Evolutionary conservation across 2,113 vertebrate species (phyloP).

Genomic region (Oryzias woworae): DNA sequence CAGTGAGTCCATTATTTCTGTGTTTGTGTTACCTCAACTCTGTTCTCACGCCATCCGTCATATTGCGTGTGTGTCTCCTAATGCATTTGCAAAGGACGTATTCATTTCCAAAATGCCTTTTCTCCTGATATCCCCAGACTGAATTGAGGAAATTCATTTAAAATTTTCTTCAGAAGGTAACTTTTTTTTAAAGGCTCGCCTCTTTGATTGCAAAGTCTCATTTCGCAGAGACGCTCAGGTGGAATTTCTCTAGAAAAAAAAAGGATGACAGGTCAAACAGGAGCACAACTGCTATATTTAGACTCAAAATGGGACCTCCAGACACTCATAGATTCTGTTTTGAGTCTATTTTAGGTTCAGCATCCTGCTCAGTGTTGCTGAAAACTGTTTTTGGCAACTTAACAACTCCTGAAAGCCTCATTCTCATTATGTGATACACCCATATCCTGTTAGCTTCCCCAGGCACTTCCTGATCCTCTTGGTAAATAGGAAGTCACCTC

Average conservation of each 20-base stretch:
- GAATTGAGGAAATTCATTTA: constrained; percentile 41
- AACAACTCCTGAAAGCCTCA: constrained; percentile 53
- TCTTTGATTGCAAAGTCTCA: constrained; percentile 6
- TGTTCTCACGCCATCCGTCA: constrained; percentile 21
- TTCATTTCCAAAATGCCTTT: constrained; percentile 45
- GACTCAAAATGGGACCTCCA: constrained; percentile 51
- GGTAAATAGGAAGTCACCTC: constrained; percentile 68
- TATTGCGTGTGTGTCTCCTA: constrained; percentile 17
- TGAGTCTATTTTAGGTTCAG: constrained; percentile 62
- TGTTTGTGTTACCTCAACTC: constrained; percentile 42
- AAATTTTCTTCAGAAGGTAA: constrained; percentile 26
- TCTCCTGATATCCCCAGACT: constrained; percentile 28
- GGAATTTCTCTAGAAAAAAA: constrained; percentile 40
- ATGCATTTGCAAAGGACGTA: constrained; percentile 44
- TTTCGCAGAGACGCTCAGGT: constrained; percentile 24
- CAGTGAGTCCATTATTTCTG: constrained; percentile 55
- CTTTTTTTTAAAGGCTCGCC: background rate
- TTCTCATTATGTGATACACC: constrained; percentile 58
- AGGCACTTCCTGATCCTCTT: constrained; percentile 55
- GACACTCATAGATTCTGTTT: constrained; percentile 48
- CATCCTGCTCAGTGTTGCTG: constrained; percentile 62
- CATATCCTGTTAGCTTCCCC: constrained; percentile 76
- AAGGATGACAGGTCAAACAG: constrained; percentile 37
- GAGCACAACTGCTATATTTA: constrained; percentile 56
- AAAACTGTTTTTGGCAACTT: constrained; percentile 51